These are phyloP conservation scores for Rhinella marina DNA, from an alignment of 2,797 vertebrate genomes.

Conservation along the genomic window DNA sequence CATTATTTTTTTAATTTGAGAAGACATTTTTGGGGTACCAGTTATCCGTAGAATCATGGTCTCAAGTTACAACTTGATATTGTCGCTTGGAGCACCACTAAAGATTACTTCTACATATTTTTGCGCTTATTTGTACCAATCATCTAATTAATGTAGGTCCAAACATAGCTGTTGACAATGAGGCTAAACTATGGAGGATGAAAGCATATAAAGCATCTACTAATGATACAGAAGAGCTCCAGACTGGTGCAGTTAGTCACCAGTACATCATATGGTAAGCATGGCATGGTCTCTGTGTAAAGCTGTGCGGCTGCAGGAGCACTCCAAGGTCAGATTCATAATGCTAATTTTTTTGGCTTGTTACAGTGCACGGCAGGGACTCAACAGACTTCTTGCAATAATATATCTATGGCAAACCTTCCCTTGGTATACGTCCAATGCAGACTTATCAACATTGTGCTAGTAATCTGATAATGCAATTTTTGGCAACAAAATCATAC, in stretches of 20 bases:
- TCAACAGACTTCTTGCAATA: constrained; percentile 13
- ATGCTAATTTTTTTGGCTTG: neutral
- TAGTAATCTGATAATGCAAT: constrained; percentile 18
- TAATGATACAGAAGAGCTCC: neutral
- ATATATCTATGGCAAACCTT: neutral
- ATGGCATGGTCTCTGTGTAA: neutral
- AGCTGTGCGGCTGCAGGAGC: too few species aligned
- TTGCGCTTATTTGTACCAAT: neutral
- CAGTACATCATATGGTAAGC: neutral
- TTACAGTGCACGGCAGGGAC: neutral
- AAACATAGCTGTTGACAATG: neutral
- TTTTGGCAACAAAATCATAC: constrained; percentile 22
- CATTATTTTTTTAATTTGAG: neutral
- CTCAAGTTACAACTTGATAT: neutral
- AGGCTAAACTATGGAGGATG: neutral
- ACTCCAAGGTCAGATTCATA: neutral
- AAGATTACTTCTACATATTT: neutral
- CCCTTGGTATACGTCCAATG: constrained; percentile 22
- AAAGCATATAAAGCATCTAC: neutral
- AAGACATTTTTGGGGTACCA: neutral
- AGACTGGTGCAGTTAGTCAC: neutral
- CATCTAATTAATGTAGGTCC: neutral
- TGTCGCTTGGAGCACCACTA: neutral
- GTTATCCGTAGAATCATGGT: neutral
- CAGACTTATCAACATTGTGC: constrained; percentile 11